Percentiles rank a stretch among this genome's conserved stretches.
Evolutionary conservation across 2,888 invertebrate species (phyloP).

Genomic region (Entomobrya multifasciata): DNA sequence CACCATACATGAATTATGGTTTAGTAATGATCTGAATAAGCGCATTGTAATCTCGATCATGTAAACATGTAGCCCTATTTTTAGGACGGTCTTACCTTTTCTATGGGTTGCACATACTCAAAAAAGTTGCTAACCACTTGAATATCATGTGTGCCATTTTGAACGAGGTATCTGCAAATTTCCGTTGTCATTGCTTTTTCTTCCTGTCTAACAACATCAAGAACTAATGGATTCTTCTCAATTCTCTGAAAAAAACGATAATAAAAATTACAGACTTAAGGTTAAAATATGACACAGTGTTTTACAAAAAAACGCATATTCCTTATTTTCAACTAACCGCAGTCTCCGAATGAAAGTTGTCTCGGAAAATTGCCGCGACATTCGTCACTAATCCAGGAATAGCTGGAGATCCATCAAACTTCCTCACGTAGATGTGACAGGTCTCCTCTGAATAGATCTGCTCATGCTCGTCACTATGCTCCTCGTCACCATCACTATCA

Average conservation of each 20-base stretch:
- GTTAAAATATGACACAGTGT: too few species aligned
- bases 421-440: background rate
- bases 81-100: too few species aligned
- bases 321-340: slow-evolving; percentile 4
- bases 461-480: background rate
- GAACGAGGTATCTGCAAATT: background rate
- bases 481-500: too few species aligned
- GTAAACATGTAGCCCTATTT: too few species aligned
- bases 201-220: background rate
- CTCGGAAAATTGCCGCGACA: slow-evolving; percentile 8
- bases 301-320: too few species aligned
- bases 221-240: too few species aligned
- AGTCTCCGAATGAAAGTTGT: background rate
- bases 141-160: background rate
- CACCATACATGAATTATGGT: too few species aligned
- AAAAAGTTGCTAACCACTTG: background rate
- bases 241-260: too few species aligned
- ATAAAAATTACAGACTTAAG: too few species aligned
- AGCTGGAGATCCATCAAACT: slow-evolving; percentile 2
- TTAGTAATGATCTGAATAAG: too few species aligned
- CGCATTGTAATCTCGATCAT: too few species aligned
- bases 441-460: too few species aligned
- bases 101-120: background rate
- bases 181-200: background rate
- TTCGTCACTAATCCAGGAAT: slow-evolving; percentile 26